Evolutionary conservation across 2,113 vertebrate species (phyloP).

Genomic region (Andinoacara biseriatus): DNA sequence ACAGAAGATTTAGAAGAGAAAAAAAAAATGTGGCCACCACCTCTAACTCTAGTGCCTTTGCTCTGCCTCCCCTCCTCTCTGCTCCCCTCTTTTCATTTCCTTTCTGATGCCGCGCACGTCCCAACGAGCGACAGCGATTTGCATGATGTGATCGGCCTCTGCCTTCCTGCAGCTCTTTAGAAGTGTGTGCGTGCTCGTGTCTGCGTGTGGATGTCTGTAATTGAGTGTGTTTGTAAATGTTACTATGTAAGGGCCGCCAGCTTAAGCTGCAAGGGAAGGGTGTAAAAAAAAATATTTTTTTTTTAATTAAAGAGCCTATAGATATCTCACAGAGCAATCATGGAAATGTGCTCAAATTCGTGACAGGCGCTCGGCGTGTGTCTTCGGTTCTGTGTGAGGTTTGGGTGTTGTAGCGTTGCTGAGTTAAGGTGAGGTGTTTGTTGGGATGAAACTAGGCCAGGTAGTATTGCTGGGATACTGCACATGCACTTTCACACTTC

Average conservation of each 20-base stretch:
- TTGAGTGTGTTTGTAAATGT: slow-evolving; percentile 49
- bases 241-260: slow-evolving; percentile 43
- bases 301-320: slow-evolving; percentile 12
- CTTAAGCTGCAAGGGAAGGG: slow-evolving; percentile 48
- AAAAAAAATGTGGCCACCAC: slow-evolving; percentile 37
- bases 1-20: slow-evolving; percentile 47
- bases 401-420: slow-evolving; percentile 27
- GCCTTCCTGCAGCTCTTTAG: slow-evolving; percentile 68
- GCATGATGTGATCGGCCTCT: slow-evolving; percentile 73
- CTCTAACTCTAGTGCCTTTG: slow-evolving; percentile 17
- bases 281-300: background rate
- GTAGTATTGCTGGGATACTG: slow-evolving; percentile 17
- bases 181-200: slow-evolving; percentile 43
- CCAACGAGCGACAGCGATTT: slow-evolving; percentile 65
- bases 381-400: slow-evolving; percentile 57
- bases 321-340: slow-evolving; percentile 65
- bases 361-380: slow-evolving; percentile 52
- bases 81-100: slow-evolving; percentile 24
- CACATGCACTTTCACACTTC: slow-evolving; percentile 34
- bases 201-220: slow-evolving; percentile 38
- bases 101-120: slow-evolving; percentile 65
- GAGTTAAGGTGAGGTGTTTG: slow-evolving; percentile 49
- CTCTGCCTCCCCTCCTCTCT: background rate
- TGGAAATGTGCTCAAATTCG: slow-evolving; percentile 52
- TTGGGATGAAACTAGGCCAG: slow-evolving; percentile 49